Evolutionary conservation across 2,797 vertebrate genomes (phyloP).

Genomic region (Premnoplex brunnescens): DNA sequence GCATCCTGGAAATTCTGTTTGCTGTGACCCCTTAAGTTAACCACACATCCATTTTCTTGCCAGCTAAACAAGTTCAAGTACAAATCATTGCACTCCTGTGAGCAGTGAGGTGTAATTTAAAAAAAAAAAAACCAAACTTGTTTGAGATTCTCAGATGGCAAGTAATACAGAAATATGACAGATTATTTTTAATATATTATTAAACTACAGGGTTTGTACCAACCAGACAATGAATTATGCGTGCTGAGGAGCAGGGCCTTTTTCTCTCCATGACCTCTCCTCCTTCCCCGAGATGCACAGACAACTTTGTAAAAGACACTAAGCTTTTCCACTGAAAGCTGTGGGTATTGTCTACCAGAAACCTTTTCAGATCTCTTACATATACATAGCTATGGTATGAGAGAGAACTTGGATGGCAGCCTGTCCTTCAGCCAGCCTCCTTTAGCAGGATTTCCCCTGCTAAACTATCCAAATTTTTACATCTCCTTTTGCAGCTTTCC

Average conservation of each 20-base stretch:
- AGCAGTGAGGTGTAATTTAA: not conserved
- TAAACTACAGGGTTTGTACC: not conserved
- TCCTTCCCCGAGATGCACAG: not conserved
- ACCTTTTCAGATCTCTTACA: not conserved
- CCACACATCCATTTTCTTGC: not conserved
- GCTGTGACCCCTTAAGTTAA: not conserved
- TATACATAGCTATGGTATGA: not conserved
- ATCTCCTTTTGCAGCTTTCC: not conserved
- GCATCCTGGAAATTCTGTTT: not conserved
- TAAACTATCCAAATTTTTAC: not conserved
- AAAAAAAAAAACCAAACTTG: not conserved
- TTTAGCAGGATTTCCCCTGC: not conserved
- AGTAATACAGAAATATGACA: not conserved
- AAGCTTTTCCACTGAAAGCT: not conserved
- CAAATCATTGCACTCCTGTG: not conserved
- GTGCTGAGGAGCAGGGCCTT: not conserved
- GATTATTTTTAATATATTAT: not conserved
- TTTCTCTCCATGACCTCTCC: not conserved
- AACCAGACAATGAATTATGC: not conserved
- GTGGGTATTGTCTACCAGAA: not conserved
- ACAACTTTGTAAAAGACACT: not conserved
- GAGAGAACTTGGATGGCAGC: not conserved
- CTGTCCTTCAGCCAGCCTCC: not conserved
- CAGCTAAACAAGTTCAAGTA: not conserved
- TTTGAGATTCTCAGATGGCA: not conserved